Base-by-base conservation (phyloP, 2,888 invertebrate species). In the Lepidonotus clava region DNA sequence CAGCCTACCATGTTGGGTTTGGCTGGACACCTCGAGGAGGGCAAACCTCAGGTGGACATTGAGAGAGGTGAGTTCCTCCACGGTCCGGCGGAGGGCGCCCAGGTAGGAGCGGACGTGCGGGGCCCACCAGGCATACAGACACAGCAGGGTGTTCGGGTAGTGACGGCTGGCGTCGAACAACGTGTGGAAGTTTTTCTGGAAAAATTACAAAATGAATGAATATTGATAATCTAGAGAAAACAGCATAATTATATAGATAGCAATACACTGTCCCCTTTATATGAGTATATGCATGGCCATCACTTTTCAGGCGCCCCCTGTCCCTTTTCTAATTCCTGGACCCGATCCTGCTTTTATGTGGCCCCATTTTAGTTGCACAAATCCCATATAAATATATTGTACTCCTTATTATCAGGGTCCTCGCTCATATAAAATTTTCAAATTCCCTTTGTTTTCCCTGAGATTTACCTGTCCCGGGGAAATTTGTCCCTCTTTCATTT, bases 71-170 rank as follows among this genome's bases (percentile, higher is more conserved):
- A 66, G 28, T 40, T 84, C 84, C n/a, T 61, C 84, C 8, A 38
- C 28, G 0, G 84, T 67, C 41, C 84, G 84, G n/a, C 40, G 40
- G 11, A 66, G 56, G 41, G 66, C 84, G 51, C 32, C 1, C 28
- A 84, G 84, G 67, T 84, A 67, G 46, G 38, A 24, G n/a, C 38
- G 24, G 38, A 84, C 67, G 28, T 66, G 14, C 1, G 61, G 61
- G 1, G 84, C 61, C 84, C 84, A 84, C 66, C 67, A 66, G 38
- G 53, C 84, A 38, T 84, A 66, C 34, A 84, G 56, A 84, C 84
- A 61, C 11, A 84, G 56, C 0, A 84, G 61, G 66, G 67, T 84
- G 11, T 66, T 66, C n/a, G 34, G 18, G n/a, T 84, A 84, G 28
- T 84, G 67, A 24, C 67, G 61, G 41, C 66, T 84, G 21, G 66